Evolutionary conservation across 2,113 vertebrate genomes (phyloP).

Genomic region (Mesembrinibis cayennensis): DNA sequence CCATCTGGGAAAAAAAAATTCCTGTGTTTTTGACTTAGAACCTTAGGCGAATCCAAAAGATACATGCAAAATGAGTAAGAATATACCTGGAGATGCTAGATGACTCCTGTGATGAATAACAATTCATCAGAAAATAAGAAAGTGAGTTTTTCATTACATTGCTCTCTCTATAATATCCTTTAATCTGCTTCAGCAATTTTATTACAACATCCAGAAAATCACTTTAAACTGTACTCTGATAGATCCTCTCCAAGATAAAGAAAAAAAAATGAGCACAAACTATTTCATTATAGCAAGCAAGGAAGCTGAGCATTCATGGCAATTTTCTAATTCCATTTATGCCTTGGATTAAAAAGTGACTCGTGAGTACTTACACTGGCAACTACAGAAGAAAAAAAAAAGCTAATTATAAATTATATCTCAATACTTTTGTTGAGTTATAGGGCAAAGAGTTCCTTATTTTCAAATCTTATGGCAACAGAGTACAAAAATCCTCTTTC

Average conservation of each 20-base stretch:
- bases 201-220: constrained; percentile 39
- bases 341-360: not conserved
- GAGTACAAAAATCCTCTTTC: constrained; percentile 4
- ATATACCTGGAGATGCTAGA: constrained; percentile 20
- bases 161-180: constrained; percentile 4
- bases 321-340: constrained; percentile 25
- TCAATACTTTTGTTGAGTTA: not conserved
- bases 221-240: constrained; percentile 3
- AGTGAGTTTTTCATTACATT: constrained; percentile 19
- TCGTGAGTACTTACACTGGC: not conserved
- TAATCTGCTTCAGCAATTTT: constrained; percentile 25
- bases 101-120: not conserved
- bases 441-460: constrained; percentile 18
- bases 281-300: constrained; percentile 30
- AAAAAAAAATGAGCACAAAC: not conserved
- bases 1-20: not conserved
- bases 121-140: constrained; percentile 53
- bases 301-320: not conserved
- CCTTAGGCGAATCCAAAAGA: not conserved
- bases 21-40: constrained; percentile 18
- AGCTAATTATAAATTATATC: not conserved
- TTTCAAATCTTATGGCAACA: not conserved
- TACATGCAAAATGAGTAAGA: constrained; percentile 11
- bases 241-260: not conserved
- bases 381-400: not conserved